Percentiles rank a stretch among this genome's conserved stretches.
phyloP scores from a whole-genome alignment of 1,140 invertebrate genomes.

The Hyles vespertilio region DNA sequence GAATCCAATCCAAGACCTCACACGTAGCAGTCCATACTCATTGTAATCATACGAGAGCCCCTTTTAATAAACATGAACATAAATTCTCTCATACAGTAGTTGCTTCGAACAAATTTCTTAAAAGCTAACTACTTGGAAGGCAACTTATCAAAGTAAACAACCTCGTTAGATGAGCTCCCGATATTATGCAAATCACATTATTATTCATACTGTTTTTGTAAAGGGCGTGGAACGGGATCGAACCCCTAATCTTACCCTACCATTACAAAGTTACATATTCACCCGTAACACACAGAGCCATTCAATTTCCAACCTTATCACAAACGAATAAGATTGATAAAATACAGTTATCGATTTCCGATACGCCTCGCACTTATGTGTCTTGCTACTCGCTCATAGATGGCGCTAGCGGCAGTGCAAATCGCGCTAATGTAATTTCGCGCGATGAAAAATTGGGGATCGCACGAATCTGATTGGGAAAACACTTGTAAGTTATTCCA shows the following conservation, averaged over 20 bases:
- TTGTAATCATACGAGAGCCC: too few species aligned
- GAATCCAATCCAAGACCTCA: too few species aligned
- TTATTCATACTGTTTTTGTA: conserved; percentile 72
- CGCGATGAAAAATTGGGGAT: conserved; percentile 67
- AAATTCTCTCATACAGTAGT: too few species aligned
- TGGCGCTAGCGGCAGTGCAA: conserved; percentile 68
- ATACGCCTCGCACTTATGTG: conserved; percentile 19
- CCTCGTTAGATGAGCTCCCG: conserved; percentile 47
- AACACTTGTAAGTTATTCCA: conserved; percentile 69
- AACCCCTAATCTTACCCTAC: conserved; percentile 58
- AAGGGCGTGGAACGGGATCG: conserved; percentile 45
- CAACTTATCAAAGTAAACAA: conserved; percentile 62
- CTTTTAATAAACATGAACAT: too few species aligned
- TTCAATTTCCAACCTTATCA: conserved; percentile 24
- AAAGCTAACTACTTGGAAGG: conserved; percentile 11
- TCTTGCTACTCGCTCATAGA: conserved; percentile 50
- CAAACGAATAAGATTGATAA: conserved; percentile 10
- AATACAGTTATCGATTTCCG: conserved; percentile 8
- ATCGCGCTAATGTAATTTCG: conserved; percentile 65
- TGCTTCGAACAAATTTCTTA: conserved; percentile 8
- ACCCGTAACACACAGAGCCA: conserved; percentile 14
- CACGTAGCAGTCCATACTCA: too few species aligned
- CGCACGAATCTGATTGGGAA: conserved; percentile 60
- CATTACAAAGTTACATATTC: conserved; percentile 36
- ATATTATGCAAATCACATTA: conserved; percentile 70